Evolutionary conservation across 2,797 vertebrate species (phyloP).

Genomic region (Lacerta viridis): DNA sequence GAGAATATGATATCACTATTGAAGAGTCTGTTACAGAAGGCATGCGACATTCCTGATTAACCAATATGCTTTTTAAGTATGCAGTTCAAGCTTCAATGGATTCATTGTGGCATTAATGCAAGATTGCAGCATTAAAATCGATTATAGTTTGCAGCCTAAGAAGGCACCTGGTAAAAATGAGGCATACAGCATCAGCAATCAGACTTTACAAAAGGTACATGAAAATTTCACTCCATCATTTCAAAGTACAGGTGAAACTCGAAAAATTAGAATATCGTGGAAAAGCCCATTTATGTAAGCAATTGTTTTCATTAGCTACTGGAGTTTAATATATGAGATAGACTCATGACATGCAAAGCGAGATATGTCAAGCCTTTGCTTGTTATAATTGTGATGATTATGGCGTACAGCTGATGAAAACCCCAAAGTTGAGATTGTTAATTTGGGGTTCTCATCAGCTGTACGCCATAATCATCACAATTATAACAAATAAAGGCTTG

Average conservation of each 20-base stretch:
- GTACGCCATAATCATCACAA: no score
- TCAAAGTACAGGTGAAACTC: not conserved
- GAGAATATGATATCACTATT: not conserved
- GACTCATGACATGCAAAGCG: no score
- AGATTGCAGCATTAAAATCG: conserved; percentile 8
- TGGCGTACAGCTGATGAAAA: no score
- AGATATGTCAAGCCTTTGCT: no score
- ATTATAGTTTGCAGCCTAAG: conserved; percentile 13
- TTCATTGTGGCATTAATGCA: conserved; percentile 22
- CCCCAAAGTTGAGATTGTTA: no score
- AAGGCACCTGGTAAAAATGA: conserved; percentile 7
- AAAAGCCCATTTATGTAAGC: no score
- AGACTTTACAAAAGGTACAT: conserved; percentile 1
- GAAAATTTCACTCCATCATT: conserved; percentile 13
- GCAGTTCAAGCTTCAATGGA: conserved; percentile 10
- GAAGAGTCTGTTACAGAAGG: conserved; percentile 17
- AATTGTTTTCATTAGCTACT: no score
- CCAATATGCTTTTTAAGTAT: conserved; percentile 31
- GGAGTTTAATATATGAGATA: no score
- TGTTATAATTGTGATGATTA: no score
- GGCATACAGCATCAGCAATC: conserved; percentile 3
- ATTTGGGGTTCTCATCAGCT: no score
- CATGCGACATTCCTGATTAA: conserved; percentile 19
- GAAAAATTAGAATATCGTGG: no score
- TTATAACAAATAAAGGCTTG: no score